These are phyloP conservation scores for Poeciliopsis retropinna DNA, from an alignment of 2,113 vertebrate genomes.

Conservation along the genomic window DNA sequence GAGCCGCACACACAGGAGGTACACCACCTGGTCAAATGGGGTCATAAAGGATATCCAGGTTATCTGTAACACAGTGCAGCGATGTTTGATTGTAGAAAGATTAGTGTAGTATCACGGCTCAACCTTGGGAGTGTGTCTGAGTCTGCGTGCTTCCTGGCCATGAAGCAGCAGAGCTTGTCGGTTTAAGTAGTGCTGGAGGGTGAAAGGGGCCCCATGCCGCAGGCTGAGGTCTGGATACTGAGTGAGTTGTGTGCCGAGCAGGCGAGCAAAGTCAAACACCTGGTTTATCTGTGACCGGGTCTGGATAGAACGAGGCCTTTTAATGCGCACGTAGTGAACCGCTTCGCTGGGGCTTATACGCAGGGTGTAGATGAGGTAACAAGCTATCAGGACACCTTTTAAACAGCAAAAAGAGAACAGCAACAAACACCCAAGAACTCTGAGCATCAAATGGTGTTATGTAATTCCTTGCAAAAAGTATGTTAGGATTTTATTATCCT, in stretches of 20 bases:
- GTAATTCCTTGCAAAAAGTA: neutral
- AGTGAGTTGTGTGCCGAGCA: constrained; percentile 76
- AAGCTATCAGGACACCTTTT: constrained; percentile 84
- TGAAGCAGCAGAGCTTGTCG: constrained; percentile 80
- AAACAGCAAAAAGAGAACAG: neutral
- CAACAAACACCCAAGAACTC: neutral
- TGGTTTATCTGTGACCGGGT: constrained; percentile 80
- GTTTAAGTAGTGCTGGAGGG: constrained; percentile 79
- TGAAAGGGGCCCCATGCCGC: constrained; percentile 73
- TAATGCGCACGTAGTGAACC: constrained; percentile 82
- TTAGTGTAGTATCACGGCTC: neutral
- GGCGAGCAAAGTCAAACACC: constrained; percentile 83
- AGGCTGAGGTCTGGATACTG: constrained; percentile 74
- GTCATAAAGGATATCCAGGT: neutral
- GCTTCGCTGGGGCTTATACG: constrained; percentile 82
- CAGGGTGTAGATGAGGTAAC: constrained; percentile 83
- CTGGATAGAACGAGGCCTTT: constrained; percentile 83
- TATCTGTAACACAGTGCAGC: neutral
- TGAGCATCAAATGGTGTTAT: neutral
- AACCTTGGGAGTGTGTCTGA: constrained; percentile 82
- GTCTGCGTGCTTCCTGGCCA: constrained; percentile 80
- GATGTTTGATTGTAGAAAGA: neutral
- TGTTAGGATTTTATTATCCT: too few relatives aligned
- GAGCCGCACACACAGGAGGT: constrained; percentile 78
- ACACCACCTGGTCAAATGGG: constrained; percentile 64